Conservation (phyloP, 2,113 vertebrate species). For the Sturnira hondurensis region DNA sequence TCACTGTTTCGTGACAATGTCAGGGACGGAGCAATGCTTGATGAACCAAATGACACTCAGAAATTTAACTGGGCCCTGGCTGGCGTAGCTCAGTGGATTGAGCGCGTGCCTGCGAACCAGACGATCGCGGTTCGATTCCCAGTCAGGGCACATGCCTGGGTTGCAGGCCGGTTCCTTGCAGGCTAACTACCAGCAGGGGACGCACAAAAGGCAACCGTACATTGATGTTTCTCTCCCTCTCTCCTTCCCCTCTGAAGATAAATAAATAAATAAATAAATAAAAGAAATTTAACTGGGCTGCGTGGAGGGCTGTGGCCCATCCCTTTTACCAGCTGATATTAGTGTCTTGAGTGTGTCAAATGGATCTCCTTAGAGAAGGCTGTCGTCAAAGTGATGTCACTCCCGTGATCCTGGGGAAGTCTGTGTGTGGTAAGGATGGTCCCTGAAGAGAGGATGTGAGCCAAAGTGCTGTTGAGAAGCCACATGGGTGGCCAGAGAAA, state of each 20-base stretch:
- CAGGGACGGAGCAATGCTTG: neutral
- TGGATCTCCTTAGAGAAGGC: neutral
- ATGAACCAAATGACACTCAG: neutral
- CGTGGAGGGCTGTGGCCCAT: accelerated
- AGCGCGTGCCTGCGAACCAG: too few species aligned
- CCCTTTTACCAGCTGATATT: neutral
- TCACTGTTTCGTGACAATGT: neutral
- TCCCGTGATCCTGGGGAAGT: neutral
- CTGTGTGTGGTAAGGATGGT: neutral
- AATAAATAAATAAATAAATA: too few species aligned
- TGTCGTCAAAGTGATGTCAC: neutral
- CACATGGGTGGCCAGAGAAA: neutral
- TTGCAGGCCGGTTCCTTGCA: too few species aligned
- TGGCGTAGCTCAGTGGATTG: too few species aligned
- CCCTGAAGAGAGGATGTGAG: neutral
- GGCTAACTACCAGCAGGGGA: too few species aligned
- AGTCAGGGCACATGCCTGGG: too few species aligned
- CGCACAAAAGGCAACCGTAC: too few species aligned
- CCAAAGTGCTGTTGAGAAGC: neutral
- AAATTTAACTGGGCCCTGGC: neutral
- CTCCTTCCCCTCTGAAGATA: too few species aligned
- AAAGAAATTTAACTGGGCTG: neutral
- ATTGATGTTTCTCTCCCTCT: too few species aligned
- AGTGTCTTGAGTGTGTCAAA: neutral
- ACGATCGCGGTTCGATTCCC: too few species aligned